These are phyloP conservation scores for Chironex yamaguchii DNA, from an alignment of 30 jellyfish, hydroid and myxozoan species.

Conservation along the genomic window DNA sequence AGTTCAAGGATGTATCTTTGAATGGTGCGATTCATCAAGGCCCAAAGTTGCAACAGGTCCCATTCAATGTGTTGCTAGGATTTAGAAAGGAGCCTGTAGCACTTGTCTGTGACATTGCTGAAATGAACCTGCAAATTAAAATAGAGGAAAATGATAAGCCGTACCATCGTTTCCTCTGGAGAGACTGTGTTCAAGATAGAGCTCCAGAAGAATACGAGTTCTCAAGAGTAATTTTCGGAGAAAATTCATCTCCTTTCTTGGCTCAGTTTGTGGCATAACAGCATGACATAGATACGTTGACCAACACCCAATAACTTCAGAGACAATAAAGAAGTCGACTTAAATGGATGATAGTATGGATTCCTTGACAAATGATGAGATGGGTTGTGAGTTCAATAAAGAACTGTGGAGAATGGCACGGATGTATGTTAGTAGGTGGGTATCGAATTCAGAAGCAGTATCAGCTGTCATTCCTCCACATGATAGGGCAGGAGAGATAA, in stretches of 20 bases:
- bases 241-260: neutral
- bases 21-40: conserved; percentile 50
- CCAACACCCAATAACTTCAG: neutral
- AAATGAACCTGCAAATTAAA: conserved; percentile 34
- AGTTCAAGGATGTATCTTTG: conserved; percentile 35
- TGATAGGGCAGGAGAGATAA: conserved; percentile 27
- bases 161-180: conserved; percentile 52
- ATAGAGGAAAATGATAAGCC: conserved; percentile 23
- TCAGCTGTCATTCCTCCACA: neutral
- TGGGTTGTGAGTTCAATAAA: neutral
- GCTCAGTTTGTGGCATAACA: conserved; percentile 2
- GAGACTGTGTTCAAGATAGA: conserved; percentile 14
- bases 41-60: conserved; percentile 41
- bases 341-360: too few species aligned
- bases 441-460: too few species aligned
- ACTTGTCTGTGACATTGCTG: neutral
- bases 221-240: neutral
- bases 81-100: neutral
- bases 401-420: conserved; percentile 29
- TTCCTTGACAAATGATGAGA: neutral
- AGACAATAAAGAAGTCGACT: neutral
- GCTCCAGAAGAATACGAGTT: neutral
- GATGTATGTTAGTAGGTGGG: conserved; percentile 43
- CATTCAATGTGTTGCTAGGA: neutral
- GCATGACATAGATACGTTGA: neutral